Evolutionary conservation across 1,140 invertebrate species (phyloP), one percentile per base, ranked within the genome.

Genomic region (Tetraneura akinire): DNA sequence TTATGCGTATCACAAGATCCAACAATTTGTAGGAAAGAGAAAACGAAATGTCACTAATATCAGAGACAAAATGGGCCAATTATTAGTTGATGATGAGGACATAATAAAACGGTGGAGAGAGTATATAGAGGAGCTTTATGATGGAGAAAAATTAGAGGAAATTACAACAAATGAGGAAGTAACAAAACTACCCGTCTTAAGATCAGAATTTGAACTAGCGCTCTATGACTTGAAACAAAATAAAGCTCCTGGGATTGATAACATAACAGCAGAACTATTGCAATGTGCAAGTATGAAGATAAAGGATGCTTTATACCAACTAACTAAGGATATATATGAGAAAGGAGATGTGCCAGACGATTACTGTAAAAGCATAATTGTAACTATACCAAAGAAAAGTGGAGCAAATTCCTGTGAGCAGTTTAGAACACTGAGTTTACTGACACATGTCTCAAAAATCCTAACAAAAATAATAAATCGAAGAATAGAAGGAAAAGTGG

Each of bases 31-130:
- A 1, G 26, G 55, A 29, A 29, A 60, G 3, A 60, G 55, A 60
- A 60, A 60, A 60, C 55, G 55, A 60, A 60, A 26, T 23, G 23
- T 21, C 55, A 60, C 5, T 60, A 60, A 60, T 60, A 60, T 26
- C 55, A 60, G 14, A 60, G 6, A 26, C 29, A 13, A 32, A 29
- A 62, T 16, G 10, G 53, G 21, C 53, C 3, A 3, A 23, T 16
- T 26, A 60, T 10, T 60, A 29, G 55, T 60, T 60, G 21, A 60
- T 60, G 21, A 60, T 60, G 55, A 26, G 21, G 11, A 26, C 21
- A 60, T 60, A 60, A 23, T 60, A 60, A 60, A 29, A 14, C 23
- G 21, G 18, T 47, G 45, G 45, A 47, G 14, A 51, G 18, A 51
- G 49, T 51, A 51, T 18, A 1, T 51, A 18, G 13, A 18, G 3